phyloP scores from a whole-genome alignment of 1,140 invertebrate genomes.

The Atta texana region DNA sequence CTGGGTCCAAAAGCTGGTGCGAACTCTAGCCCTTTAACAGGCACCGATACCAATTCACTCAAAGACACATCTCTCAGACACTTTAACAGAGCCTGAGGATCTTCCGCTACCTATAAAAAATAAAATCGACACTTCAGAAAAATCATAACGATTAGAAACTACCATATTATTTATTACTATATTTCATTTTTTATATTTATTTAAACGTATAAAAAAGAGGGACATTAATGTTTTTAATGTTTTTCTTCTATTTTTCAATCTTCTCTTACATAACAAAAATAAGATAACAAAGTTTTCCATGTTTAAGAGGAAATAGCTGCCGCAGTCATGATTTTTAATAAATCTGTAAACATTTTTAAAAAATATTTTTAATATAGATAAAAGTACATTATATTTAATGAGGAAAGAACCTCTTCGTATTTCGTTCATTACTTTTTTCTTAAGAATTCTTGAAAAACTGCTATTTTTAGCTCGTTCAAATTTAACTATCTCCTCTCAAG shows the following conservation, averaged over 20 bases:
- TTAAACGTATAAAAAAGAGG: not conserved
- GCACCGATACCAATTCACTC: constrained; percentile 90
- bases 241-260: not conserved
- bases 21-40: constrained; percentile 93
- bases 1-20: constrained; percentile 95
- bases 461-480: no score
- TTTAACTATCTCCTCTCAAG: no score
- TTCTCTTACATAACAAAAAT: not conserved
- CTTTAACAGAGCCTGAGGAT: constrained; percentile 89
- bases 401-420: no score
- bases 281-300: not conserved
- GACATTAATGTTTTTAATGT: not conserved
- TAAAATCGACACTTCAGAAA: not conserved
- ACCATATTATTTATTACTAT: not conserved
- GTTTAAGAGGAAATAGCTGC: no score
- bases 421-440: no score
- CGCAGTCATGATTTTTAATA: no score
- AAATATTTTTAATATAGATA: no score
- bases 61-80: constrained; percentile 94
- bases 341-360: no score
- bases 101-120: constrained; percentile 75
- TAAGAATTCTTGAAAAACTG: no score
- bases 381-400: no score
- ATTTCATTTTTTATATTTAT: not conserved
- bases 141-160: not conserved